phyloP scores from a whole-genome alignment of 2,888 invertebrate genomes.

The Plusia festucae region DNA sequence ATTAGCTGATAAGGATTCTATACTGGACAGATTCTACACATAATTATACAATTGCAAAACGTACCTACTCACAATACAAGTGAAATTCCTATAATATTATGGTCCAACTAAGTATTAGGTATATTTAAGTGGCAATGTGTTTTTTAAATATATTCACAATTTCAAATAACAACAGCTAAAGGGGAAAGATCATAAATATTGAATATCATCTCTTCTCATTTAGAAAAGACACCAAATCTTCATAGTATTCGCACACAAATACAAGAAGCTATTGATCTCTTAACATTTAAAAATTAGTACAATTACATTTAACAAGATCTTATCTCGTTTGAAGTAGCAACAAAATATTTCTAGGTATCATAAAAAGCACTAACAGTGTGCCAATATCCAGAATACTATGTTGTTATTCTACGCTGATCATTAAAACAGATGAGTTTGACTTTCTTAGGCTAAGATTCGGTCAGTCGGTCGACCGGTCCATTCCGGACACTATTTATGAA shows the following conservation, averaged over 20 bases:
- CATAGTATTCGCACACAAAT: too few relatives aligned
- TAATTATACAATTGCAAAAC: constrained; percentile 1
- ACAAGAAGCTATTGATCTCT: too few relatives aligned
- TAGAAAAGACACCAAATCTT: background rate
- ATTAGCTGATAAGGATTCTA: background rate
- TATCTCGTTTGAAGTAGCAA: background rate
- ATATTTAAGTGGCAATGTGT: too few relatives aligned
- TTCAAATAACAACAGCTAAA: too few relatives aligned
- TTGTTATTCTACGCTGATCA: constrained; percentile 26
- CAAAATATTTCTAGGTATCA: background rate
- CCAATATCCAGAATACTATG: constrained; percentile 37
- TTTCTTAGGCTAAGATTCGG: constrained; percentile 57
- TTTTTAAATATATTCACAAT: too few relatives aligned
- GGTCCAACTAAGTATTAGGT: too few relatives aligned
- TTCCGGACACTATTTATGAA: constrained; percentile 38
- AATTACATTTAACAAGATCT: too few relatives aligned
- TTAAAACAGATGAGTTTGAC: constrained; percentile 49
- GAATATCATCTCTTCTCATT: too few relatives aligned
- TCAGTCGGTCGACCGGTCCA: constrained; percentile 57
- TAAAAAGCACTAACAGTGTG: background rate
- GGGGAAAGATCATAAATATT: too few relatives aligned
- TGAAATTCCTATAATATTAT: background rate
- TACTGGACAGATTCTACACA: too few relatives aligned
- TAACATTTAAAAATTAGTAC: too few relatives aligned
- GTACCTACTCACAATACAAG: background rate